Percentiles rank a stretch among this genome's conserved stretches.
Conservation (phyloP, 2,888 invertebrate genomes). For the Diadegma fenestrale region DNA sequence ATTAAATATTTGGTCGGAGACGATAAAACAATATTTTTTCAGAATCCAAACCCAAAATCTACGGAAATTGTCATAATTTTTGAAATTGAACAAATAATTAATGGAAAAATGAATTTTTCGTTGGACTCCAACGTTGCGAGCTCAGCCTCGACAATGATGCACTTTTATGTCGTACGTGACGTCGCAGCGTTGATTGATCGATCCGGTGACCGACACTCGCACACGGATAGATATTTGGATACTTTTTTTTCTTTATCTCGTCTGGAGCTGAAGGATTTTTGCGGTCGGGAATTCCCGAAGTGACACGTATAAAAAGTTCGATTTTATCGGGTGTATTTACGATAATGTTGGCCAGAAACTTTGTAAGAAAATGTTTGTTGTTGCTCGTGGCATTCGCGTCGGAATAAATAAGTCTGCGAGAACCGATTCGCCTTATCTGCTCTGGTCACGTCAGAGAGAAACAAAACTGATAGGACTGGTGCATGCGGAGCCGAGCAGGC, state of each 20-base stretch:
- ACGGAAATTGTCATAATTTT: too few species aligned
- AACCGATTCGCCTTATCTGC: slow-evolving; percentile 30
- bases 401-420: slow-evolving; percentile 21
- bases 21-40: too few species aligned
- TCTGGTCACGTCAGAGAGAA: not conserved
- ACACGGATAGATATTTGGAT: slow-evolving; percentile 19
- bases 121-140: too few species aligned
- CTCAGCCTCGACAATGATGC: slow-evolving; percentile 30
- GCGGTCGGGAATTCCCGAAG: not conserved
- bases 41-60: too few species aligned
- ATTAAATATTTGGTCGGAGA: too few species aligned
- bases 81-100: too few species aligned
- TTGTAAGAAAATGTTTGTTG: not conserved
- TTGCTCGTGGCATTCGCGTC: not conserved
- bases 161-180: slow-evolving; percentile 34
- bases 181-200: slow-evolving; percentile 44
- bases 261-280: slow-evolving; percentile 10
- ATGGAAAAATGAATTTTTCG: too few species aligned
- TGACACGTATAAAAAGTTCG: not conserved
- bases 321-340: not conserved
- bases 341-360: not conserved
- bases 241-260: not conserved
- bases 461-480: slow-evolving; percentile 39
- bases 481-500: slow-evolving; percentile 32
- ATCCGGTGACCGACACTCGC: slow-evolving; percentile 1